phyloP scores from a whole-genome alignment of 2,888 invertebrate genomes.

The Drosophila recens region DNA sequence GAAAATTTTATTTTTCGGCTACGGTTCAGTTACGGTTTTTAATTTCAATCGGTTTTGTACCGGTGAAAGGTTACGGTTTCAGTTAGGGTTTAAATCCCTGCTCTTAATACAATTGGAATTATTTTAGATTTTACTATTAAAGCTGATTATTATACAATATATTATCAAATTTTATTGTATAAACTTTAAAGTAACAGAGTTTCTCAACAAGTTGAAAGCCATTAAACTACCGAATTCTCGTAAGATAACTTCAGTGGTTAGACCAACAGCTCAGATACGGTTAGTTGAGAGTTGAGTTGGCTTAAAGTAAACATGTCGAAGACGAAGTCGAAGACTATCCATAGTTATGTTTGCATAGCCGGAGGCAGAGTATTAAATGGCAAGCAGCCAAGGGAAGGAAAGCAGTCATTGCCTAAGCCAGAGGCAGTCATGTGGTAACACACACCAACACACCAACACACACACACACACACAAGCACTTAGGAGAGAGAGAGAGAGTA shows the following conservation, averaged over 20 bases:
- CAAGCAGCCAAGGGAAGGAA: constrained; percentile 29
- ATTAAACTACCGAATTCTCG: background rate
- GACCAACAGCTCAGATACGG: background rate
- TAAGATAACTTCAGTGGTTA: background rate
- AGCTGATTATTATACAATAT: too few species aligned
- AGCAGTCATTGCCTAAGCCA: constrained; percentile 51
- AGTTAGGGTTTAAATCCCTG: too few species aligned
- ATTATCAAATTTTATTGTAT: background rate
- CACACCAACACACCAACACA: constrained; percentile 25
- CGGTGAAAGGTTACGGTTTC: too few species aligned
- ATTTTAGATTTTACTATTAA: too few species aligned
- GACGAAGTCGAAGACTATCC: background rate
- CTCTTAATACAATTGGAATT: too few species aligned
- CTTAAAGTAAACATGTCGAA: background rate
- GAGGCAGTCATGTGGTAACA: constrained; percentile 75
- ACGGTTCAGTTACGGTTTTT: too few species aligned
- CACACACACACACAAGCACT: constrained; percentile 1
- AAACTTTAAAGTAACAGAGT: background rate
- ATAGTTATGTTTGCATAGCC: constrained; percentile 4
- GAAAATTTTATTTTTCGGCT: too few species aligned
- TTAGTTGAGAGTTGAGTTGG: background rate
- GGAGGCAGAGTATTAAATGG: constrained; percentile 43
- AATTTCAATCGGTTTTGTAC: too few species aligned
- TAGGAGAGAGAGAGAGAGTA: background rate
- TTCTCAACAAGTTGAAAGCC: background rate